Percentiles rank a stretch among this genome's conserved stretches.
Conservation (phyloP, 2,113 vertebrate species). For the Bos indicus region DNA sequence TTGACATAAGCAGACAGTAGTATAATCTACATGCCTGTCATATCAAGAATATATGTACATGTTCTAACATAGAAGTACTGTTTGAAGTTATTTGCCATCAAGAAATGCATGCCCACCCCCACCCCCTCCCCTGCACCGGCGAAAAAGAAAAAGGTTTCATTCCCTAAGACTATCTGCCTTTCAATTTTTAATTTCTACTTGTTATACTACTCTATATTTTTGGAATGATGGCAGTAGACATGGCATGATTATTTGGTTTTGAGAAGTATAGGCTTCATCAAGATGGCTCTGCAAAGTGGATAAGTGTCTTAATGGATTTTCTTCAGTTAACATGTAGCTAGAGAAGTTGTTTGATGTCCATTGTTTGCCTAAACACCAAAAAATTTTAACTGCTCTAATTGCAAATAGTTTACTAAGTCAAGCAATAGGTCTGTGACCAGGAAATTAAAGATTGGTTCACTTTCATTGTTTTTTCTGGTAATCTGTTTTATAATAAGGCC, state of each 20-base stretch:
- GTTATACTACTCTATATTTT: not conserved
- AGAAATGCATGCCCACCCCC: not conserved
- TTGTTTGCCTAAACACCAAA: not conserved
- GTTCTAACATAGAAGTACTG: not conserved
- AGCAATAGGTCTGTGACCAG: not conserved
- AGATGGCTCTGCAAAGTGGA: not conserved
- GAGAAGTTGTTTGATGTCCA: not conserved
- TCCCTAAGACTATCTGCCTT: not conserved
- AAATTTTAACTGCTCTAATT: not conserved
- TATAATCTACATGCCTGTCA: not conserved
- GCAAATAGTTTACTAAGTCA: not conserved
- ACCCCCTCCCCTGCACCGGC: accelerated
- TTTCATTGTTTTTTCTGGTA: not conserved
- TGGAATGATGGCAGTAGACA: not conserved
- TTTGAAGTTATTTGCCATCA: not conserved
- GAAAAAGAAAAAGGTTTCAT: not conserved
- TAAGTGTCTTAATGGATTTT: not conserved
- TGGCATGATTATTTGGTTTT: slow-evolving; percentile 8
- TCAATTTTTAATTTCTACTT: not conserved
- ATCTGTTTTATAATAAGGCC: not conserved
- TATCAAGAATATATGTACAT: not conserved
- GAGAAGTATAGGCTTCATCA: not conserved
- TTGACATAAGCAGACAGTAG: not conserved
- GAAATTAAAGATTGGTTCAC: slow-evolving; percentile 5
- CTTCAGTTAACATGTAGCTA: not conserved